Conservation (phyloP, 1,140 invertebrate species). For the Lerema accius region DNA sequence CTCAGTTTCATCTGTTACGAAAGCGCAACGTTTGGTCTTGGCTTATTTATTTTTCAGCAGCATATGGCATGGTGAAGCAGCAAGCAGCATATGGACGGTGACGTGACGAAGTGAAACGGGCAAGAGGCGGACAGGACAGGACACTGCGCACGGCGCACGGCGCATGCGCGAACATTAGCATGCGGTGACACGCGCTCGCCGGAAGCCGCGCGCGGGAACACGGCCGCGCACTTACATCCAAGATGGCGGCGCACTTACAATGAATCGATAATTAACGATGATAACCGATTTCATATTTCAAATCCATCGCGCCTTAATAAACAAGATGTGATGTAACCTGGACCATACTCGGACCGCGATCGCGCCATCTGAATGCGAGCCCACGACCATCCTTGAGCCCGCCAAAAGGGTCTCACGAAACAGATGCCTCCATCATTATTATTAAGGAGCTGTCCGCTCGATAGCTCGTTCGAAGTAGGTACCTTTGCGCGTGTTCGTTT, state of each 20-base stretch:
- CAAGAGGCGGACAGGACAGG: constrained; percentile 57
- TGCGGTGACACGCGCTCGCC: constrained; percentile 69
- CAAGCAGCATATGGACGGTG: constrained; percentile 21
- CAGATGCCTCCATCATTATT: constrained; percentile 60
- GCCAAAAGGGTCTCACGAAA: constrained; percentile 56
- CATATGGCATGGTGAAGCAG: constrained; percentile 21
- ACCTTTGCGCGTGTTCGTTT: constrained; percentile 59
- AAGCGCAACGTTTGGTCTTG: too few relatives aligned
- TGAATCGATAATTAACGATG: constrained; percentile 78
- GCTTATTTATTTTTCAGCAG: too few relatives aligned
- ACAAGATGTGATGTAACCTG: constrained; percentile 74
- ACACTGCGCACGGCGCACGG: constrained; percentile 54
- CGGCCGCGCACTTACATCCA: constrained; percentile 71
- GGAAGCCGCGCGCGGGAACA: constrained; percentile 74
- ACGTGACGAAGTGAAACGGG: constrained; percentile 50
- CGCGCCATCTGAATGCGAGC: constrained; percentile 55
- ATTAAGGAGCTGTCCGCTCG: constrained; percentile 59
- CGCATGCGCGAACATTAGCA: constrained; percentile 72
- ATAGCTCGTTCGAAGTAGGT: constrained; percentile 54
- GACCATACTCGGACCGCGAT: constrained; percentile 51
- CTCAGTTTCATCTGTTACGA: too few relatives aligned
- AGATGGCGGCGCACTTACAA: constrained; percentile 74
- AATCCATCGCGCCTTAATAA: constrained; percentile 67
- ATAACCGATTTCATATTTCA: constrained; percentile 79
- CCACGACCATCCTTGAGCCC: constrained; percentile 58